Conservation (phyloP, 2,888 invertebrate species). For the Glyphotaelius pellucidus region DNA sequence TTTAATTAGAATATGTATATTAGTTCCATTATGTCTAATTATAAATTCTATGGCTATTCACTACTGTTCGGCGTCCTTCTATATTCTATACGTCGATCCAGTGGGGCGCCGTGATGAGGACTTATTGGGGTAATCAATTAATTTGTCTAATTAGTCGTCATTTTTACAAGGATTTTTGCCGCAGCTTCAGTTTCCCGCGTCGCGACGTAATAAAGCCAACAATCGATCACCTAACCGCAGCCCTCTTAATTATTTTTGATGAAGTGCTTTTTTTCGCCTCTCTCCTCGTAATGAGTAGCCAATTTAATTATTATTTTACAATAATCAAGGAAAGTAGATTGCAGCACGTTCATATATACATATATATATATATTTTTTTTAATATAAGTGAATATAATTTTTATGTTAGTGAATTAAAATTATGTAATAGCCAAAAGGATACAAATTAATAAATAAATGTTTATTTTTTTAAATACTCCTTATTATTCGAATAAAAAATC, state of each 20-base stretch:
- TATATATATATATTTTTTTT: too few species aligned
- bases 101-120: constrained; percentile 46
- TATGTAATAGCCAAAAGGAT: too few species aligned
- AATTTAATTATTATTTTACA: constrained; percentile 40
- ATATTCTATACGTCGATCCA: constrained; percentile 48
- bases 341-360: background rate
- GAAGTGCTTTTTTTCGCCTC: constrained; percentile 39
- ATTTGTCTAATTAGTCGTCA: constrained; percentile 59
- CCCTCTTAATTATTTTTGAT: constrained; percentile 48
- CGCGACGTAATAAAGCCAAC: constrained; percentile 39
- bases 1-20: constrained; percentile 67
- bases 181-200: constrained; percentile 1
- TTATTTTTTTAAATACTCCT: too few species aligned
- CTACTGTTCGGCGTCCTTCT: constrained; percentile 59
- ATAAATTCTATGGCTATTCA: constrained; percentile 67
- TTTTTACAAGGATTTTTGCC: constrained; percentile 40
- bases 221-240: constrained; percentile 44
- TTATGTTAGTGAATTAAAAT: too few species aligned
- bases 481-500: too few species aligned
- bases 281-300: background rate
- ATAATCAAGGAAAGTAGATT: background rate
- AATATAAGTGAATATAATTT: too few species aligned
- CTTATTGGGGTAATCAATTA: constrained; percentile 59
- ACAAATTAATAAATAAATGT: too few species aligned
- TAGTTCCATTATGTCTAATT: constrained; percentile 67